Percentiles rank a stretch among this genome's conserved stretches.
Conservation (phyloP, 1,140 invertebrate genomes). For the Phocides pigmalion region DNA sequence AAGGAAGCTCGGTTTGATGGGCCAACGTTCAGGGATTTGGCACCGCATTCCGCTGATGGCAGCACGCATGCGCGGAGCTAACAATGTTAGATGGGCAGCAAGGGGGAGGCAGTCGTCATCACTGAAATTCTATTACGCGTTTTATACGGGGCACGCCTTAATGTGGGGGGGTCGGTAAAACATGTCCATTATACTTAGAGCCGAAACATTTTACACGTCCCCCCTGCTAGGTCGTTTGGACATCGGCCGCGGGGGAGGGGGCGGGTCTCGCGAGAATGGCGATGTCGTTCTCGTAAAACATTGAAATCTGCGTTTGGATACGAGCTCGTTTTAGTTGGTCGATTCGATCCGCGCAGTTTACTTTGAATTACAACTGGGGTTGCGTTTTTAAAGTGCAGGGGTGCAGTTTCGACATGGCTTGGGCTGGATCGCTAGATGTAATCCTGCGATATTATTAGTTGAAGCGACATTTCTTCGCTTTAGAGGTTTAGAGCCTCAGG, state of each 20-base stretch:
- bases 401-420: conserved; percentile 31
- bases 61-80: conserved; percentile 67
- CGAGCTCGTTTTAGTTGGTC: conserved; percentile 60
- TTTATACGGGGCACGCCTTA: conserved; percentile 75
- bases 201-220: conserved; percentile 54
- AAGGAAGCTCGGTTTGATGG: conserved; percentile 30
- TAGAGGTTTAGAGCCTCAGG: background rate
- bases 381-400: conserved; percentile 23
- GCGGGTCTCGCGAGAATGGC: conserved; percentile 49
- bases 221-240: conserved; percentile 43
- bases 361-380: conserved; percentile 74
- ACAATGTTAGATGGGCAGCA: conserved; percentile 77
- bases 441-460: conserved; percentile 19
- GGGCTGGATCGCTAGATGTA: background rate
- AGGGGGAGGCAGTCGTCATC: conserved; percentile 55
- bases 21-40: conserved; percentile 50
- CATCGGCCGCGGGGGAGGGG: conserved; percentile 42
- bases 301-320: conserved; percentile 64
- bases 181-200: conserved; percentile 62
- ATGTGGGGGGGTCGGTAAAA: conserved; percentile 64
- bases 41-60: conserved; percentile 52
- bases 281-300: conserved; percentile 54
- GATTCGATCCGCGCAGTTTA: conserved; percentile 79
- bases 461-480: background rate
- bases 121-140: conserved; percentile 79